Evolutionary conservation across 2,797 vertebrate species (phyloP), one percentile per base, ranked within the genome.

Genomic region (Nasua narica): DNA sequence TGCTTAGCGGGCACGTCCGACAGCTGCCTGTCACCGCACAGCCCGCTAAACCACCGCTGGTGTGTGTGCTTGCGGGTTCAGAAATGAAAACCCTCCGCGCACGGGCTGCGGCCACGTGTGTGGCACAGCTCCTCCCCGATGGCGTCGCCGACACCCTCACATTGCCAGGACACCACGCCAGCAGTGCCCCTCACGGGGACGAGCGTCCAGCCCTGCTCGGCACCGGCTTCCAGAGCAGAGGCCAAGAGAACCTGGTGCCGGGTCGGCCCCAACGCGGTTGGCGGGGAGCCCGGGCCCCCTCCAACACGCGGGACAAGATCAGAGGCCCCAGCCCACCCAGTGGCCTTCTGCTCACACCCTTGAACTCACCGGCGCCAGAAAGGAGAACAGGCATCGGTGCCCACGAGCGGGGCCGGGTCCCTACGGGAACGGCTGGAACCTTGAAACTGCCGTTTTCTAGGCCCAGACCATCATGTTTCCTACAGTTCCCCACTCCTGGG

Each of bases 41-140:
- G 54, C 12, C 40, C 32, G 54, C 37, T 83, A 48, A 67, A 83
- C 32, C 25, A 7, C 52, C 46, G n/a, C 35, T 29, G 43, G 8
- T 48, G 15, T 2, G 5, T 21, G 21, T 23, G 25, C 46, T 50
- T 27, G 40, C 40, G 18, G 16, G 10, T 32, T 50, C 16, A 74
- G 56, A 82, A 93, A 25, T 23, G 35, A 35, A 89, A 52, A 27
- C 19, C 29, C 48, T 19, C 18, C 16, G 48, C 60, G 2, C 27
- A 27, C 23, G 8, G 7, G 13, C 25, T 40, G 18, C 0, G 1
- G 16, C 14, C 18, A 21, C 50, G 19, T n/a, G 9, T 5, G 9
- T 0, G 58, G 54, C 37, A 84, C 52, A 15, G 72, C 37, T 84
- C 78, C 35, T 48, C 52, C 48, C 54, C 35, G 50, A 65, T 8